Percentiles rank a stretch among this genome's conserved stretches.
phyloP scores from a whole-genome alignment of 2,888 invertebrate species.

The Apamea anceps region DNA sequence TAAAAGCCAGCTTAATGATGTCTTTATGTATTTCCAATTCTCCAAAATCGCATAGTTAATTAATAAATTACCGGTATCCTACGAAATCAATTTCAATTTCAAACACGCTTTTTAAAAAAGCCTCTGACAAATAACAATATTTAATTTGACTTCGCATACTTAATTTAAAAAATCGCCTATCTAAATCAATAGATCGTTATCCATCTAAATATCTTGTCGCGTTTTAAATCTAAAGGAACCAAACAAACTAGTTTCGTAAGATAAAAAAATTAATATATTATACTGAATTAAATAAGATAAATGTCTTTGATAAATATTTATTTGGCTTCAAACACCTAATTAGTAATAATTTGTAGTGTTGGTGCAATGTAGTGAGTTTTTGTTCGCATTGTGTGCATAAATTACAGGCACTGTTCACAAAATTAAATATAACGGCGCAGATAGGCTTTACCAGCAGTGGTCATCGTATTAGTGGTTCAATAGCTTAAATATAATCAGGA shows the following conservation, averaged over 20 bases:
- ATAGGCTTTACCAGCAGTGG: too few relatives aligned
- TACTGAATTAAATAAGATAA: slow-evolving; percentile 76
- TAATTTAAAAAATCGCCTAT: slow-evolving; percentile 41
- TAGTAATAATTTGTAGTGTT: slow-evolving; percentile 77
- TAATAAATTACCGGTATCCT: background rate
- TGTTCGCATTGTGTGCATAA: slow-evolving; percentile 1
- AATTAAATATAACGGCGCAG: too few relatives aligned
- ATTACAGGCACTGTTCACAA: background rate
- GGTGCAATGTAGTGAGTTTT: slow-evolving; percentile 63
- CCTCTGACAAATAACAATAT: slow-evolving; percentile 45
- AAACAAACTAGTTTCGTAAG: slow-evolving; percentile 60
- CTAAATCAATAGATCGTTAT: slow-evolving; percentile 63
- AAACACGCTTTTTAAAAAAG: slow-evolving; percentile 21
- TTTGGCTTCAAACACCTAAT: slow-evolving; percentile 81
- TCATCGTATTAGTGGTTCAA: too few relatives aligned
- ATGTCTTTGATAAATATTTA: slow-evolving; percentile 76
- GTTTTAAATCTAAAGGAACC: slow-evolving; percentile 48
- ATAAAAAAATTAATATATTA: slow-evolving; percentile 64
- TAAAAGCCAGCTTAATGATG: background rate
- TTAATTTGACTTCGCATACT: slow-evolving; percentile 36
- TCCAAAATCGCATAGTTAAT: background rate
- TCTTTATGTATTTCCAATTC: background rate
- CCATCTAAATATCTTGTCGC: slow-evolving; percentile 55
- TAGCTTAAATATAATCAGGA: too few relatives aligned
- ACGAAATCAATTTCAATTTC: slow-evolving; percentile 24